Conservation (phyloP, 1,140 invertebrate species). For the Teleogryllus occipitalis region DNA sequence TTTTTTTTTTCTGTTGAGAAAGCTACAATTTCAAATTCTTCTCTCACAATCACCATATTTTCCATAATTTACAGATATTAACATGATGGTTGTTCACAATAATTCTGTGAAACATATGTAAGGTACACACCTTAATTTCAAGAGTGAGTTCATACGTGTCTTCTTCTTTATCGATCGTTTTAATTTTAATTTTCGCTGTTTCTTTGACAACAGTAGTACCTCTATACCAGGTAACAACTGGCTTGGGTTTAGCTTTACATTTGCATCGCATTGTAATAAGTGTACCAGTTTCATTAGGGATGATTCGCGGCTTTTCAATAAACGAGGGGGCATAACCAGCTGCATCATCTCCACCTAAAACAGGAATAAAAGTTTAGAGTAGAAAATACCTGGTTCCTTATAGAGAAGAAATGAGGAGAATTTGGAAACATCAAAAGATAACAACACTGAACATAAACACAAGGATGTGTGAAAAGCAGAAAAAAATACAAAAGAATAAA, state of each 20-base stretch:
- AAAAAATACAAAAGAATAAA: too few species aligned
- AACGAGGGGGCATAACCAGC: slow-evolving; percentile 88
- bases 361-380: too few species aligned
- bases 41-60: too few species aligned
- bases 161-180: slow-evolving; percentile 60
- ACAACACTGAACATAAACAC: too few species aligned
- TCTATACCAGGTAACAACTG: slow-evolving; percentile 83
- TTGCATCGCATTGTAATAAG: slow-evolving; percentile 93
- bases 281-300: slow-evolving; percentile 92
- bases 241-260: slow-evolving; percentile 86
- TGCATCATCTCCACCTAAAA: slow-evolving; percentile 72
- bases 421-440: too few species aligned
- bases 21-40: too few species aligned
- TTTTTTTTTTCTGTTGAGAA: too few species aligned
- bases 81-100: not conserved
- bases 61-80: too few species aligned
- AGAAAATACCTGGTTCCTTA: too few species aligned
- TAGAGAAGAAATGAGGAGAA: too few species aligned
- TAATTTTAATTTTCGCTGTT: slow-evolving; percentile 78
- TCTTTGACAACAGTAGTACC: slow-evolving; percentile 77
- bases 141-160: slow-evolving; percentile 84
- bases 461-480: too few species aligned
- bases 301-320: slow-evolving; percentile 93
- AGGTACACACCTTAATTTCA: slow-evolving; percentile 63
- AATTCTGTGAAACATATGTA: not conserved